Conservation (phyloP, 1,140 invertebrate genomes). For the Diabrotica undecimpunctata region DNA sequence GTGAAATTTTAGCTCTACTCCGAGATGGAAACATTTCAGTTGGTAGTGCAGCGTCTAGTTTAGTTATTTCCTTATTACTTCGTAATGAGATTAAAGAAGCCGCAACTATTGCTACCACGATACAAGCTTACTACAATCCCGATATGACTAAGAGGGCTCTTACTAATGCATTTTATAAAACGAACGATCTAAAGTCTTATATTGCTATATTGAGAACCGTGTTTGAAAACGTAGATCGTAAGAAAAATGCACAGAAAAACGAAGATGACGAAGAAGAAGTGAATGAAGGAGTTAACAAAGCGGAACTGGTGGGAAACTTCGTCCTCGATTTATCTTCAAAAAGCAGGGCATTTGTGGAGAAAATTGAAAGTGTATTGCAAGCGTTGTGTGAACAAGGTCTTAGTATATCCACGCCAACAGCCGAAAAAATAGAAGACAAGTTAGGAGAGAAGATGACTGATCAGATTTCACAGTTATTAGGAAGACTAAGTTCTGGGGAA, state of each 20-base stretch:
- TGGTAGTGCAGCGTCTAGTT: constrained; percentile 54
- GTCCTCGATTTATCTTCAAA: constrained; percentile 49
- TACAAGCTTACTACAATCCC: constrained; percentile 56
- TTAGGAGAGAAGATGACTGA: constrained; percentile 60
- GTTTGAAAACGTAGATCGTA: constrained; percentile 47
- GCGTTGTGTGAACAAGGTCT: constrained; percentile 59
- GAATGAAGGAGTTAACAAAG: constrained; percentile 29
- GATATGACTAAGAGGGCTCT: constrained; percentile 53
- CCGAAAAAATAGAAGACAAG: constrained; percentile 58
- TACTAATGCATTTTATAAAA: constrained; percentile 53
- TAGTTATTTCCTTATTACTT: constrained; percentile 55
- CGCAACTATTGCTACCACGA: constrained; percentile 53
- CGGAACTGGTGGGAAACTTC: constrained; percentile 51
- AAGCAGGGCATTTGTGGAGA: constrained; percentile 31
- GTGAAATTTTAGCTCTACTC: constrained; percentile 53
- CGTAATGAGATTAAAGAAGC: constrained; percentile 55
- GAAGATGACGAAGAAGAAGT: constrained; percentile 27
- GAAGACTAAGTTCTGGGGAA: constrained; percentile 60
- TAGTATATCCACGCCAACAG: constrained; percentile 56
- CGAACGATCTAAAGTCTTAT: constrained; percentile 57
- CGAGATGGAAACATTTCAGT: constrained; percentile 54
- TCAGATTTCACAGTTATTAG: constrained; percentile 57
- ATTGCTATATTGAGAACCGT: constrained; percentile 51
- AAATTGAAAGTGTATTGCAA: constrained; percentile 49
- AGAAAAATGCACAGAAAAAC: constrained; percentile 14